These are phyloP conservation scores for Pseudopipra pipra DNA, from an alignment of 2,113 vertebrate species.

Conservation along the genomic window DNA sequence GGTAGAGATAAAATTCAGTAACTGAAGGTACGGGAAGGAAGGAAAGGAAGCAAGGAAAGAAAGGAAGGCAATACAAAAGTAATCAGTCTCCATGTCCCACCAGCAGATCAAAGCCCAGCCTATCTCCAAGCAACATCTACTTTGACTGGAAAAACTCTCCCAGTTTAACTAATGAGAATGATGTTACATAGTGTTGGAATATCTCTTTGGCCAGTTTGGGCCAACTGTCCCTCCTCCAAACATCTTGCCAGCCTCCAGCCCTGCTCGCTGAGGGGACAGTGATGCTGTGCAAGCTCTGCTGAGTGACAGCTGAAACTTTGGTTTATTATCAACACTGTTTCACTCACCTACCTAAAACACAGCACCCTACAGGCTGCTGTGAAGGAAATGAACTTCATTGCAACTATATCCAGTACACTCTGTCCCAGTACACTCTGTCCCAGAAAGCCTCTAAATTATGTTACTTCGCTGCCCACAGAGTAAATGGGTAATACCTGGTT, in stretches of 20 bases:
- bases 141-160: not conserved
- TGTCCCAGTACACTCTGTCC: not conserved
- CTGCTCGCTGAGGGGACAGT: rapidly evolving
- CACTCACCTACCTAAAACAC: not conserved
- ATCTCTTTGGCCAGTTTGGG: not conserved
- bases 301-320: not conserved
- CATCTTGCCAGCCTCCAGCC: not conserved
- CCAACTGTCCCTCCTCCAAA: not conserved
- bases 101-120: not conserved
- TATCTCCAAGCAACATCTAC: not conserved
- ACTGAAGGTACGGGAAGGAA: not conserved
- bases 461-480: not conserved
- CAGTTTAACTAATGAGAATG: not conserved
- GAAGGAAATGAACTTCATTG: not conserved
- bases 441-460: not conserved
- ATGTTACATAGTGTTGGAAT: not conserved
- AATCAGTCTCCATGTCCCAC: not conserved
- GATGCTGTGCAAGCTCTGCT: not conserved
- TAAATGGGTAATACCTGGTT: not conserved
- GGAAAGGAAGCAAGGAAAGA: too few species aligned
- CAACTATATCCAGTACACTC: not conserved
- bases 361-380: not conserved
- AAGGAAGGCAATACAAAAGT: not conserved
- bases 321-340: not conserved
- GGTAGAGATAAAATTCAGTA: not conserved